Conservation (phyloP, 2,113 vertebrate genomes). For the Hippocampus barbouri region DNA sequence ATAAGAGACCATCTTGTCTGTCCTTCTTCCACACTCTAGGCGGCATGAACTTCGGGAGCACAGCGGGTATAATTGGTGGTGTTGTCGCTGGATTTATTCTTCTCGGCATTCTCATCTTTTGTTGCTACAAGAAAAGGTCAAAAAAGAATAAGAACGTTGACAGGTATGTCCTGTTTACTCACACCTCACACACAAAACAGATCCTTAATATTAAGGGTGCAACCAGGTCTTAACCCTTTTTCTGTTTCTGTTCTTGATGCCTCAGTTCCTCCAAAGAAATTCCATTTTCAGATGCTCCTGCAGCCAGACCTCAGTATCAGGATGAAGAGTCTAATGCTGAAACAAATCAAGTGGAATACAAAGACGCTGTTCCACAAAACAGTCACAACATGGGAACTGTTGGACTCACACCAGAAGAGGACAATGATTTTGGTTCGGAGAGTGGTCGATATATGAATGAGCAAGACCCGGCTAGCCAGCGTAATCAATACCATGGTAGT, state of each 20-base stretch:
- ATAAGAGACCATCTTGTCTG: not conserved
- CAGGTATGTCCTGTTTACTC: constrained; percentile 31
- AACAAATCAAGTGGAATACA: constrained; percentile 22
- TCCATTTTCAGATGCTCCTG: constrained; percentile 43
- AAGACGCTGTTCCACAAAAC: constrained; percentile 13
- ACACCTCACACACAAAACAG: not conserved
- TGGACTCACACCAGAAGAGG: constrained; percentile 25
- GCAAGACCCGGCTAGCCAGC: constrained; percentile 22
- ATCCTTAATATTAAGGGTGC: not conserved
- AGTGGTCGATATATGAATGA: constrained; percentile 13
- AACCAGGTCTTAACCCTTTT: not conserved
- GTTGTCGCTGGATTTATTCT: constrained; percentile 68
- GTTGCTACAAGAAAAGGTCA: constrained; percentile 64
- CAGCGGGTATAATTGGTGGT: constrained; percentile 75
- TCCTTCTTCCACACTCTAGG: constrained; percentile 61
- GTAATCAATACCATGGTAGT: constrained; percentile 21
- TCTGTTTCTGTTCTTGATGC: not conserved
- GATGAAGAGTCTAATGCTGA: constrained; percentile 41
- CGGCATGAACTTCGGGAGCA: constrained; percentile 79
- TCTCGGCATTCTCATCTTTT: constrained; percentile 74
- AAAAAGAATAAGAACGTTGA: constrained; percentile 65
- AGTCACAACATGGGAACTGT: not conserved
- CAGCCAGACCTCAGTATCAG: constrained; percentile 25
- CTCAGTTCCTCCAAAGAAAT: constrained; percentile 38
- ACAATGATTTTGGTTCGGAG: constrained; percentile 24